A percentile compares a stretch with the other conserved stretches of the same genome.
phyloP scores from a whole-genome alignment of 2,113 vertebrate genomes.

The Myanophis thanlyinensis region DNA sequence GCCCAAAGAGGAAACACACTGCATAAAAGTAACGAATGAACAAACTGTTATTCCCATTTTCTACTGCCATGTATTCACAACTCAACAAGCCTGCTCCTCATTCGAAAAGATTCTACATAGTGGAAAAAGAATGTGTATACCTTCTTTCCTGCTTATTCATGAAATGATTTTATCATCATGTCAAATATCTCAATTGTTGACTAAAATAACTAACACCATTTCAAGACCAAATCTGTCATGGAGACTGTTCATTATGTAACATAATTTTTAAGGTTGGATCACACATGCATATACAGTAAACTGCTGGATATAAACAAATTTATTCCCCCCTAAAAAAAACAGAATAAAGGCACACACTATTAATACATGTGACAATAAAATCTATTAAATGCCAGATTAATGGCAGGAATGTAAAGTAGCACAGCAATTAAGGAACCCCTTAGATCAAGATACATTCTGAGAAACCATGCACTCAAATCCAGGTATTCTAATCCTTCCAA shows the following conservation, averaged over 20 bases:
- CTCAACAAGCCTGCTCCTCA: neutral
- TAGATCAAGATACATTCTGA: neutral
- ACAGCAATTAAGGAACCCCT: neutral
- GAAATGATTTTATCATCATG: neutral
- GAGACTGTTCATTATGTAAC: neutral
- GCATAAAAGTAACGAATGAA: neutral
- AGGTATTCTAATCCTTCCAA: neutral
- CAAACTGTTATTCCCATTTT: neutral
- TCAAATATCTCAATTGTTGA: neutral
- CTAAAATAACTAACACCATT: neutral
- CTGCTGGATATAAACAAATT: neutral
- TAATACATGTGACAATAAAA: neutral
- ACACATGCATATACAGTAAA: too few relatives aligned
- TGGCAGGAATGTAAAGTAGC: neutral
- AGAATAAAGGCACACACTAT: neutral
- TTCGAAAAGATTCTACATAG: neutral
- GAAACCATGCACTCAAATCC: neutral
- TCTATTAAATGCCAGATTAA: neutral
- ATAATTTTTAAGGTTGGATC: neutral
- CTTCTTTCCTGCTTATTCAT: neutral
- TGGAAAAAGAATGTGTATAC: neutral
- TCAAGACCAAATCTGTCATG: neutral
- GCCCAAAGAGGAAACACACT: neutral
- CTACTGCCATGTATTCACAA: neutral
- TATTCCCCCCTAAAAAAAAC: neutral